Evolutionary conservation across 2,797 vertebrate species (phyloP), one percentile per base, ranked within the genome.

Genomic region (Mormyrus proboscirostris): DNA sequence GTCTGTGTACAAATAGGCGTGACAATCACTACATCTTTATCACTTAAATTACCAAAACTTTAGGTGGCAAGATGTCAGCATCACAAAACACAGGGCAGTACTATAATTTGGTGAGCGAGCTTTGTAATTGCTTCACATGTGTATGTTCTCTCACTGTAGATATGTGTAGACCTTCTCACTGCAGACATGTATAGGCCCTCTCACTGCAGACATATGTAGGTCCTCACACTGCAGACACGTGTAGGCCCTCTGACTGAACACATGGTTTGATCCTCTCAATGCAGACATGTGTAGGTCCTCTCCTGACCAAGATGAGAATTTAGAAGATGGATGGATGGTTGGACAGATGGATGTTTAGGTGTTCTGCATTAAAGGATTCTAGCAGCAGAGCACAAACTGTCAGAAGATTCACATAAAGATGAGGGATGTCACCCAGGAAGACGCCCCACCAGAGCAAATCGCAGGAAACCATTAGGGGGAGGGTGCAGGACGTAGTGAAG

Each of bases 381-480:
- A 8, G 59, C 22, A 65, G 2, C 22, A 65, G 59, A 62, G 59
- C 59, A 62, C 19, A 62, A 62, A 62, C 59, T 62, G 57, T 25
- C 22, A 65, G 25, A 65, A 29, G 22, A 5, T 65, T 9, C 62
- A 29, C 62, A 65, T 3, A 25, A 69, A 69, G 25, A 69, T 69
- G 62, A 8, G 16, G 62, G 33, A 10, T 25, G 25, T 25, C 38
- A 16, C 14, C 76, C 25, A 82, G 19, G 41, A 8, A 41, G 41
- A 47, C 1, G 76, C 33, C 14, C 76, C 41, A 19, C 16, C 14
- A 19, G 33, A 41, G 10, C 6, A 7, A 29, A 19, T 47, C 6
- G 79, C 53, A 89, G 89, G 87, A 88, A 55, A 14, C 86, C 82
- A 57, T 88, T 86, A 89, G 89, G n/a, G n/a, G 57, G 57, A n/a